Evolutionary conservation across 2,888 invertebrate genomes (phyloP), one percentile per base, ranked within the genome.

Genomic region (Idaea straminata): DNA sequence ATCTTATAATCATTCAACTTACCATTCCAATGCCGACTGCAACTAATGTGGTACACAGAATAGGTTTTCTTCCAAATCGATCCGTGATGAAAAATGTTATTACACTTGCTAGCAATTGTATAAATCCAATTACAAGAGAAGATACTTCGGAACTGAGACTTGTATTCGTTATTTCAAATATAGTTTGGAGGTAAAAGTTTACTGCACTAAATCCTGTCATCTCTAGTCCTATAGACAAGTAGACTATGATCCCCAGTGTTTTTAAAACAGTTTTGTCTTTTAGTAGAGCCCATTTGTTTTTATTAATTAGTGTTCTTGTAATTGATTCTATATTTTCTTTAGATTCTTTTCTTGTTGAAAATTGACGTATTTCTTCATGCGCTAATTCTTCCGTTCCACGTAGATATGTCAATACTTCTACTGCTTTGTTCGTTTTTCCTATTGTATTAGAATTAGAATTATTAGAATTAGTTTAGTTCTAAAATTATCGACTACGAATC

Each of bases 341-440:
- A 35, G 61, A 59, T 58, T 6, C 35, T 34, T 7, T 35, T 35
- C 63, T 62, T 5, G 35, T 35, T 15, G 61, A 58, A n/a, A 71
- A 71, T 38, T 72, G 68, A 3, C 67, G 65, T 5, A 67, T 63
- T 63, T 72, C 72, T 61, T 71, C 69, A 0, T 7, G 36, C 35
- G 67, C 72, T 61, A 59, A 7, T 36, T 58, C 7, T 62, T 68
- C 61, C 0, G 69, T 63, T 0, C 65, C 65, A 59, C 71, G 35
- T 15, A 71, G 63, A 57, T 61, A 67, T 6, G 65, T 73, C 10
- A 82, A 62, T 3, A 74, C 67, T 65, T 73, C 69, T 4, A 70
- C 38, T 4, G 78, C 72, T 62, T 81, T 72, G 6, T 75, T 25
- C 3, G 25, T 68, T 59, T 63, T 64, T 60, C 69, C 72, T 35